Base-by-base conservation (phyloP, 1,140 invertebrate genomes). In the Aphidius gifuensis region DNA sequence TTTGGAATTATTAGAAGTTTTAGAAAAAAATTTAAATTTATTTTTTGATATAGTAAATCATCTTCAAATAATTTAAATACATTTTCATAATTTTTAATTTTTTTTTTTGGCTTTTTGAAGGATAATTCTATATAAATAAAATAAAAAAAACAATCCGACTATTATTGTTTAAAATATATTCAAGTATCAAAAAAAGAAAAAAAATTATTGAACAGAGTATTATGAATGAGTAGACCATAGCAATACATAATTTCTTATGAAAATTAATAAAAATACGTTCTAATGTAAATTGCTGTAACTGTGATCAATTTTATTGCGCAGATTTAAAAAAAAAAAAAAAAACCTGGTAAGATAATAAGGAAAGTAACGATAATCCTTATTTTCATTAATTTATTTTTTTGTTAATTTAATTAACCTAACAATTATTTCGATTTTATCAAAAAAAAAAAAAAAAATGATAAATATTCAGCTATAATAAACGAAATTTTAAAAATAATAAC, bases 211-310 rank as follows among this genome's bases (percentile, higher is more conserved):
- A 53, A 58, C 9, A 53, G 42, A 39, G 51, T 53, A 55, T 43
- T 55, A 55, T 43, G 42, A 32, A 38, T 44, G 53, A 42, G 40
- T 9, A 55, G 50, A 39, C 7, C 2, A 11, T 44, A 53, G 23
- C 32, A 53, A 46, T 8, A 58, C 23, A 51, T 47, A 54, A 32
- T 16, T 8, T 47, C 21, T 43, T 60, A 59, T 64, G 56, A 16
- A 48, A 60, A 40, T 7, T 16, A 56, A 64, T 58, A 63, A 65
- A 61, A 60, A 49, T 62, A 60, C 66, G 62, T 61, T 55, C 57
- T 60, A 68, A 70, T 73, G 71, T 73, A 73, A 73, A 73, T 73
- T 73, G 66, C 71, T 71, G 67, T 69, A 71, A 70, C 71, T 73
- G 71, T 73, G 71, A 73, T 73, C 68, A 71, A 72, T 69, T 70